Conservation (phyloP, 2,888 invertebrate genomes). For the Plagiodera versicolora region DNA sequence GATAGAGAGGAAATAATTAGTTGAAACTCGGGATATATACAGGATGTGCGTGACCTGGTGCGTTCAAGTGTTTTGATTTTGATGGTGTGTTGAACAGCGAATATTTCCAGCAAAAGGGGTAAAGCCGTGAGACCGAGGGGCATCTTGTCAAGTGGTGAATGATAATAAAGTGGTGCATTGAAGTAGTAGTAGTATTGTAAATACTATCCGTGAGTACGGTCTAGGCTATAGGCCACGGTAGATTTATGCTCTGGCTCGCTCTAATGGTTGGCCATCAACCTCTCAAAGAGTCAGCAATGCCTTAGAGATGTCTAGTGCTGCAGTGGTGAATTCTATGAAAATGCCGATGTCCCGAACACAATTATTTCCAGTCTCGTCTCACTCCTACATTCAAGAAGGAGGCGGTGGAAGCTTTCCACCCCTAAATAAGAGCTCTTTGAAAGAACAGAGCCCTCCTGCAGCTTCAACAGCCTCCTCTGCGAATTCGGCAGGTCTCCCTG, state of each 20-base stretch:
- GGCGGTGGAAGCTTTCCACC: conserved; percentile 56
- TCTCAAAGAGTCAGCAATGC: conserved; percentile 39
- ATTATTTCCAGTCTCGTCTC: conserved; percentile 52
- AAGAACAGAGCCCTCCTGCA: conserved; percentile 56
- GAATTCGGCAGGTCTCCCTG: conserved; percentile 42
- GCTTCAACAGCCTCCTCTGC: conserved; percentile 46
- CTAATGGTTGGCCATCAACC: conserved; percentile 52
- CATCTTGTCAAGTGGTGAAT: conserved; percentile 18
- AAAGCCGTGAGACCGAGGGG: conserved; percentile 19
- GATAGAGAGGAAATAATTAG: conserved; percentile 28
- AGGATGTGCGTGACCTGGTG: conserved; percentile 31
- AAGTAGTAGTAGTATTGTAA: conserved; percentile 34
- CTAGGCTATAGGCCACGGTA: conserved; percentile 33
- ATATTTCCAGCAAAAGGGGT: conserved; percentile 23
- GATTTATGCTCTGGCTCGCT: conserved; percentile 41
- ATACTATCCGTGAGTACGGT: conserved; percentile 38
- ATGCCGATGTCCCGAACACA: conserved; percentile 56
- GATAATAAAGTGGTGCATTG: conserved; percentile 24
- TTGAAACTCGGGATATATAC: conserved; percentile 25
- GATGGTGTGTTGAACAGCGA: conserved; percentile 26
- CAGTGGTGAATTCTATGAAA: conserved; percentile 49
- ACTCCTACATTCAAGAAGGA: conserved; percentile 55
- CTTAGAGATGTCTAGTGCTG: conserved; percentile 55
- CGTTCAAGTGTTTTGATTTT: conserved; percentile 27
- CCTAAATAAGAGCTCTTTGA: conserved; percentile 53